These are phyloP conservation scores for Tor tambroides DNA, from an alignment of 2,113 vertebrate species.

Conservation along the genomic window DNA sequence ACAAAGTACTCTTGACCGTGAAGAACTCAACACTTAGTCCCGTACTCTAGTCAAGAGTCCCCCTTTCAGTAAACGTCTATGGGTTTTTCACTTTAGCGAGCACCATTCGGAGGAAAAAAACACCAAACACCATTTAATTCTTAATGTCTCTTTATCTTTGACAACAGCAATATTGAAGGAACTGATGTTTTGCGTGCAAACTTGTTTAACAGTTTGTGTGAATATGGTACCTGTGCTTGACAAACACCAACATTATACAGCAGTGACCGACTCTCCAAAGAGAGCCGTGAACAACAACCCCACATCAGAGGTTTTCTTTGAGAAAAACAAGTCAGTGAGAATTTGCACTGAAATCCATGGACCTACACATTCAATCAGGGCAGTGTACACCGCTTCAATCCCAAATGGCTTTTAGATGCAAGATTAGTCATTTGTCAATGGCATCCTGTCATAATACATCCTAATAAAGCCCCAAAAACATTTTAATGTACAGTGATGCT, in stretches of 20 bases:
- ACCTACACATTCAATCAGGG: background rate
- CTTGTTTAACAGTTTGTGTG: background rate
- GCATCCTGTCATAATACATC: background rate
- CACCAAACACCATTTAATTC: background rate
- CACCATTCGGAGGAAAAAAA: background rate
- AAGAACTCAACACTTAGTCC: background rate
- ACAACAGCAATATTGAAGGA: background rate
- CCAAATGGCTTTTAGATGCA: background rate
- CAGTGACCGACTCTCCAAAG: background rate
- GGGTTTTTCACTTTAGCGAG: background rate
- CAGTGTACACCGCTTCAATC: background rate
- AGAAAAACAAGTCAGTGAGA: background rate
- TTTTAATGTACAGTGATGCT: no score
- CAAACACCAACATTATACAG: background rate
- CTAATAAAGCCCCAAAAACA: background rate
- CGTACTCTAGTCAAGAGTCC: background rate
- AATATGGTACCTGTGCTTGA: conserved; percentile 7
- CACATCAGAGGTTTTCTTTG: background rate
- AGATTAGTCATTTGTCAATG: background rate
- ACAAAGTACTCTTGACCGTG: background rate
- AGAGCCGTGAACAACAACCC: background rate
- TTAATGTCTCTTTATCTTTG: background rate
- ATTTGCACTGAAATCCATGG: background rate
- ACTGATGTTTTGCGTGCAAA: background rate
- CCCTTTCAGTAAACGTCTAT: background rate